Conservation (phyloP, 2,797 vertebrate genomes). For the Crocodylus rhombifer region DNA sequence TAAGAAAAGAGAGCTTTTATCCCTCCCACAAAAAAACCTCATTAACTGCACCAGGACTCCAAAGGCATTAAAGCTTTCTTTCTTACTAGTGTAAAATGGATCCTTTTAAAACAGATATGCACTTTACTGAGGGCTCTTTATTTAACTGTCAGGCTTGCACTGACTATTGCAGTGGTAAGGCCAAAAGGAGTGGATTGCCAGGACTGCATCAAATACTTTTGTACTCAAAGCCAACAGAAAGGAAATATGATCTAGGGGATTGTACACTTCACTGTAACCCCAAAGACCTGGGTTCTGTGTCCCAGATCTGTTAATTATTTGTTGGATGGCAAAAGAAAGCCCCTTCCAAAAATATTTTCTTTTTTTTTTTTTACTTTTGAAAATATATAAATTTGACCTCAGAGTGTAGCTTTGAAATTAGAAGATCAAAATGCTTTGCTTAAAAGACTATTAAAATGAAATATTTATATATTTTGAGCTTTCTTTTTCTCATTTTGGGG, state of each 20-base stretch:
- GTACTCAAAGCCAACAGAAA: neutral
- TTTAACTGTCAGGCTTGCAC: neutral
- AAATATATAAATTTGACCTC: too few species aligned
- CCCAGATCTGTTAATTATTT: neutral
- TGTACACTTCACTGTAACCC: fast-evolving
- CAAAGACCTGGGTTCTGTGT: neutral
- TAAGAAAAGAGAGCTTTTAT: neutral
- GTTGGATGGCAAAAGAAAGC: too few species aligned
- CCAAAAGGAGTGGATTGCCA: neutral
- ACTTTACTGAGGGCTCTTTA: neutral
- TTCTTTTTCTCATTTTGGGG: too few species aligned
- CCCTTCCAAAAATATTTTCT: too few species aligned
- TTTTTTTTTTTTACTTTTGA: too few species aligned
- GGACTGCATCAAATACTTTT: neutral
- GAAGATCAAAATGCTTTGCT: too few species aligned
- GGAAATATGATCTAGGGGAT: neutral
- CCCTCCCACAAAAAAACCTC: neutral
- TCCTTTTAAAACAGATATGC: fast-evolving
- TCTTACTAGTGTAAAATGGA: neutral
- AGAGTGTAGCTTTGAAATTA: too few species aligned
- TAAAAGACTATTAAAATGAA: too few species aligned
- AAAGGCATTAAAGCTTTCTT: neutral
- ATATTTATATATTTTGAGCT: too few species aligned
- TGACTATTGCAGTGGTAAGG: neutral
- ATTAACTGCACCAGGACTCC: neutral